Evolutionary conservation across 2,888 invertebrate genomes (phyloP), one percentile per base, ranked within the genome.

Genomic region (Platycheirus albimanus): DNA sequence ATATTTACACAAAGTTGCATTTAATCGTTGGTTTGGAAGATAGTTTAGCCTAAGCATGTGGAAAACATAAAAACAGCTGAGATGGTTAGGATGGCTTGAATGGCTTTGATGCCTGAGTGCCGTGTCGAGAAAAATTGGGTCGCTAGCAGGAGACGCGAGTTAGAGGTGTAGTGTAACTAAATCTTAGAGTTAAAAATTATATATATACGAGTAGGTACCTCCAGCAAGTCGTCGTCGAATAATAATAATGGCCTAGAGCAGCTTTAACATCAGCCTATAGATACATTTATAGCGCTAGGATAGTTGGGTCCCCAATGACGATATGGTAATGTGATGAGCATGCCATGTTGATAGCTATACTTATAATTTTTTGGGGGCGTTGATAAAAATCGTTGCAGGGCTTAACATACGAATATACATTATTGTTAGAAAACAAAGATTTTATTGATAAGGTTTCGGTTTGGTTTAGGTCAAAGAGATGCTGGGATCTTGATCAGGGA

Each of bases 71-170:
- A n/a, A 58, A 75, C 77, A 77, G 71, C 64, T 72, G 51, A 28
- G 61, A 61, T 61, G 70, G 19, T 49, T 54, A 51, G 38, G 56
- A 70, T 56, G 69, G 20, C 43, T 47, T 58, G 54, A 30, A 52
- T 72, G 63, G 41, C 47, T 56, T 56, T 49, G 54, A 63, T 56
- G 52, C 28, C 28, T 63, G 51, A 41, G 43, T 78, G 78, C 66
- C 64, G 74, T 70, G 70, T 80, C 75, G 63, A 52, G 10, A 28
- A 45, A 80, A 80, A 76, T 80, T 80, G 64, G 80, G 80, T 80
- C 80, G 76, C 76, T 38, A 69, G 43, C 67, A 63, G 30, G 63
- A 69, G 74, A 79, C 30, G 63, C 45, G 61, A 58, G 15, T 49
- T 47, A 30, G 28, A 66, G 71, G 54, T 74, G 78, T 61, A 78